Evolutionary conservation across 2,797 vertebrate species (phyloP).

Genomic region (Pogonophryne albipinna): DNA sequence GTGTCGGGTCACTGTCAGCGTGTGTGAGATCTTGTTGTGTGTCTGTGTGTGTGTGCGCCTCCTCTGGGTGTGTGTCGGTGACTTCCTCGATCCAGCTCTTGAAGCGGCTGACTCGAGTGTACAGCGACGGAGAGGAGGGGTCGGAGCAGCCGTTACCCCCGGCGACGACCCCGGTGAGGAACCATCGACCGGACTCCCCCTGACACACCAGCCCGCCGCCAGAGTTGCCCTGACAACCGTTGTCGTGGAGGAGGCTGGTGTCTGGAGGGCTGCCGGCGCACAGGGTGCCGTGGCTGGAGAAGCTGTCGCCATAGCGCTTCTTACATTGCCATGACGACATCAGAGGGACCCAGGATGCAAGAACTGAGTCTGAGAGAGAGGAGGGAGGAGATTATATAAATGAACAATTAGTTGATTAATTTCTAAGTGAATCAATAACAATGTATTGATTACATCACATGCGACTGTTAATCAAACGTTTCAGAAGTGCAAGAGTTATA

Average conservation of each 20-base stretch:
- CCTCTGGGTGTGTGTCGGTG: slow-evolving; percentile 44
- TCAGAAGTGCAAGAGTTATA: too few species aligned
- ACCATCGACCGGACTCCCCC: slow-evolving; percentile 87
- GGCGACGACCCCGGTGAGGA: slow-evolving; percentile 90
- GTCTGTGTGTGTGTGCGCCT: neutral
- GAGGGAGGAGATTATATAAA: neutral
- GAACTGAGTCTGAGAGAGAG: slow-evolving; percentile 85
- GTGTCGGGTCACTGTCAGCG: slow-evolving; percentile 40
- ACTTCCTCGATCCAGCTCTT: slow-evolving; percentile 91
- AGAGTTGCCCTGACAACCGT: slow-evolving; percentile 91
- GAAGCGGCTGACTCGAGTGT: slow-evolving; percentile 91
- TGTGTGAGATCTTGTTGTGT: slow-evolving; percentile 29
- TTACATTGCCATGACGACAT: slow-evolving; percentile 90
- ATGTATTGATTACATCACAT: too few species aligned
- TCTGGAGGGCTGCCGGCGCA: slow-evolving; percentile 92
- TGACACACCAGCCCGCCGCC: slow-evolving; percentile 93
- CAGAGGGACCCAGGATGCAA: slow-evolving; percentile 90
- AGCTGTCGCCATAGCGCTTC: slow-evolving; percentile 89
- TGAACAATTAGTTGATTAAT: neutral
- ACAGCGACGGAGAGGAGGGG: slow-evolving; percentile 89
- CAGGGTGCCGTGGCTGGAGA: slow-evolving; percentile 90
- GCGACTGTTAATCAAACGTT: too few species aligned
- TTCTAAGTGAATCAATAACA: neutral
- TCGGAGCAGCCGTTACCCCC: slow-evolving; percentile 90
- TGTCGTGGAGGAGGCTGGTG: slow-evolving; percentile 85